phyloP scores from a whole-genome alignment of 2,113 vertebrate species.

The Tenrec ecaudatus region DNA sequence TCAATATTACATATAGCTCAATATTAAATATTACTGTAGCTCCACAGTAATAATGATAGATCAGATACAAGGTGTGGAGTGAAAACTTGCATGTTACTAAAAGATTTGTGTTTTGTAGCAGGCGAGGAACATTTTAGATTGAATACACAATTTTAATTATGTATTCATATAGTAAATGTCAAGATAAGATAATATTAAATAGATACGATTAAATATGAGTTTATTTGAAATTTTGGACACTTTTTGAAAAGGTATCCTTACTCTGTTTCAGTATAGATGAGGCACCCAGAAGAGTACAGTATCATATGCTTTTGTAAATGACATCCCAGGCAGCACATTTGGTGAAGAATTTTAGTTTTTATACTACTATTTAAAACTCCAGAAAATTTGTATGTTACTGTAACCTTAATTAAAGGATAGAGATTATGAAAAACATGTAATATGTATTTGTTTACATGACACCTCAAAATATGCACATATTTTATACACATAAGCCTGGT shows the following conservation, averaged over 20 bases:
- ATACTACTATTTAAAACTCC: neutral
- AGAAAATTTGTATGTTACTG: slow-evolving; percentile 16
- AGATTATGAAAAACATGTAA: slow-evolving; percentile 56
- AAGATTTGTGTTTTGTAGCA: slow-evolving; percentile 38
- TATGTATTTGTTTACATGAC: slow-evolving; percentile 46
- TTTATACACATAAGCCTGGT: slow-evolving; percentile 55
- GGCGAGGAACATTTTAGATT: neutral
- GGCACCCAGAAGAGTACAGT: neutral
- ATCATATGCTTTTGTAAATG: slow-evolving; percentile 29
- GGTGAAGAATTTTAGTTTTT: slow-evolving; percentile 34
- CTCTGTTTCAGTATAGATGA: neutral
- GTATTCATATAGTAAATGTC: slow-evolving; percentile 7
- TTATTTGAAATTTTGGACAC: neutral
- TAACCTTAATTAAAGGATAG: slow-evolving; percentile 46
- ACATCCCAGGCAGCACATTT: neutral
- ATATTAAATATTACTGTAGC: too few species aligned
- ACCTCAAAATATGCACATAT: slow-evolving; percentile 75
- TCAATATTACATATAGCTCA: too few species aligned
- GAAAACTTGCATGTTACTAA: slow-evolving; percentile 23
- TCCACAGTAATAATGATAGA: neutral
- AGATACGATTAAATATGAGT: neutral
- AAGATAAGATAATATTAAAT: too few species aligned
- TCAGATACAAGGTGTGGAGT: neutral
- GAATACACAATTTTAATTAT: slow-evolving; percentile 17
- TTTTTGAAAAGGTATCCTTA: neutral